phyloP scores from a whole-genome alignment of 2,113 vertebrate genomes.

The Hucho hucho region DNA sequence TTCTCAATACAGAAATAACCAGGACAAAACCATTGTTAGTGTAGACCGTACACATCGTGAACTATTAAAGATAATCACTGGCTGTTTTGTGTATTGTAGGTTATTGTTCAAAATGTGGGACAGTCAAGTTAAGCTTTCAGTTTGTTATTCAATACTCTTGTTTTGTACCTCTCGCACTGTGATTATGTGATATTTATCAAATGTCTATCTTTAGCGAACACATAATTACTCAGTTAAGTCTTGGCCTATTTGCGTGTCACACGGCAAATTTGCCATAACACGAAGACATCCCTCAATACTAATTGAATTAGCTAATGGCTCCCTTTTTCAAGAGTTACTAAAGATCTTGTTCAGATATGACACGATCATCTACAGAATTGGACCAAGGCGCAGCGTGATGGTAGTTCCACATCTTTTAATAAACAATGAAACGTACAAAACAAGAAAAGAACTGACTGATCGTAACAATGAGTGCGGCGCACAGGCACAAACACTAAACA shows the following conservation, averaged over 20 bases:
- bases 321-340: background rate
- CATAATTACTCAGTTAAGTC: background rate
- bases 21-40: background rate
- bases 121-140: background rate
- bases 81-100: too few species aligned
- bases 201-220: background rate
- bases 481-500: too few species aligned
- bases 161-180: background rate
- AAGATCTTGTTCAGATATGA: background rate
- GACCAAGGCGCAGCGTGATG: too few species aligned
- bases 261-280: background rate
- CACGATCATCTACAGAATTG: too few species aligned
- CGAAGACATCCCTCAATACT: background rate
- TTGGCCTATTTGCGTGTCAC: background rate
- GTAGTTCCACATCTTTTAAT: too few species aligned
- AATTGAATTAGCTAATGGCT: background rate
- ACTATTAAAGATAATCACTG: too few species aligned
- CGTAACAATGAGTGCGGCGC: too few species aligned
- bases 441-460: too few species aligned
- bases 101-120: background rate
- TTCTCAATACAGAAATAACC: background rate
- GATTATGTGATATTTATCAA: background rate
- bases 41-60: too few species aligned
- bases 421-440: too few species aligned
- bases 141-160: background rate